Conservation (phyloP, 2,113 vertebrate species). For the Chauna torquata region DNA sequence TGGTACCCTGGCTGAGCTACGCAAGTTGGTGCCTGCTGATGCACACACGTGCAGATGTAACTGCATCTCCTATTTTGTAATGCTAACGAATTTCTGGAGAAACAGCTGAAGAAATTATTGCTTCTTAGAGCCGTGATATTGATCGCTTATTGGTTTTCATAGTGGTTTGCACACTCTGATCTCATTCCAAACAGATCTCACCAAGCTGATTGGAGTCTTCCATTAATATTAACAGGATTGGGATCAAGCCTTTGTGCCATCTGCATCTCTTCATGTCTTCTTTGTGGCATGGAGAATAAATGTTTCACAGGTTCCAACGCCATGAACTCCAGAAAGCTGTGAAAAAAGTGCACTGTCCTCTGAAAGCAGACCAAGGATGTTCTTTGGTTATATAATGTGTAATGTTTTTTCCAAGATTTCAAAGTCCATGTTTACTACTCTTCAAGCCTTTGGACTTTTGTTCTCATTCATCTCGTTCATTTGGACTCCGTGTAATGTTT, state of each 20-base stretch:
- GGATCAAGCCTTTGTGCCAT: not conserved
- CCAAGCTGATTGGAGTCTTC: not conserved
- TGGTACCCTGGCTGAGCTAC: not conserved
- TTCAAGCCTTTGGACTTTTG: not conserved
- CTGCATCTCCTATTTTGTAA: too few relatives aligned
- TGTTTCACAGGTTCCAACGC: not conserved
- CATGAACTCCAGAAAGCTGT: not conserved
- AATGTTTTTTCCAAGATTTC: not conserved
- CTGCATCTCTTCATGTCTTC: not conserved
- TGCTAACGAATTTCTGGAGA: not conserved
- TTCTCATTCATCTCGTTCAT: not conserved
- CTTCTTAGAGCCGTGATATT: not conserved
- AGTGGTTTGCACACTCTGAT: too few relatives aligned
- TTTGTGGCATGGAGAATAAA: not conserved
- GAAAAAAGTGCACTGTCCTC: not conserved
- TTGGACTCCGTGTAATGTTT: not conserved
- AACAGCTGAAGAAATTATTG: not conserved
- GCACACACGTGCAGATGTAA: accelerated
- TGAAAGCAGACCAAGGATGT: not conserved
- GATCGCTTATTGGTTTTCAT: not conserved
- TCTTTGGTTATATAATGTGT: not conserved
- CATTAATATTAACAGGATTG: not conserved
- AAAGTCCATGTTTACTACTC: not conserved
- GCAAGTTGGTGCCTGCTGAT: too few relatives aligned
- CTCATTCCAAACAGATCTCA: not conserved